These are phyloP conservation scores for Serinus canaria DNA, from an alignment of 2,113 vertebrate genomes.

Conservation along the genomic window DNA sequence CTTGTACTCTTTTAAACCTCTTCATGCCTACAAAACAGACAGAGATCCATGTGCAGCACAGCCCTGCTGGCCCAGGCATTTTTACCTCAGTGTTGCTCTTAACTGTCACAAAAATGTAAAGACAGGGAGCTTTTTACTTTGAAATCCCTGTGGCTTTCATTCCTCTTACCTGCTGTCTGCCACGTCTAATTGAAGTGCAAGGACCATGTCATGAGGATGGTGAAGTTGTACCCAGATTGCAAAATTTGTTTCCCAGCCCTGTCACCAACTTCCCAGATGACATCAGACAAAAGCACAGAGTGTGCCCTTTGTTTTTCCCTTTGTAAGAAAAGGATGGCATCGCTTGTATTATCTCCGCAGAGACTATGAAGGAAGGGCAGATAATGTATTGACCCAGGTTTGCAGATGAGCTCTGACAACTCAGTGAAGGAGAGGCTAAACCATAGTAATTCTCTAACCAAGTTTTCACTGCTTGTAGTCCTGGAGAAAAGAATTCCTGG, in stretches of 20 bases:
- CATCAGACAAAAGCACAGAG: background rate
- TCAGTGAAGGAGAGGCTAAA: background rate
- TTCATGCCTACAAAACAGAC: background rate
- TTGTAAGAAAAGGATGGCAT: background rate
- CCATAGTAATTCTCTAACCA: background rate
- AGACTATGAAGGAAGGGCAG: background rate
- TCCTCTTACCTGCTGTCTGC: background rate
- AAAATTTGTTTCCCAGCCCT: background rate
- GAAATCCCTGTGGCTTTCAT: background rate
- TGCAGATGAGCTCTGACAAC: background rate
- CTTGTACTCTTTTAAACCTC: background rate
- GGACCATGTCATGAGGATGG: background rate
- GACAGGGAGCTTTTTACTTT: background rate
- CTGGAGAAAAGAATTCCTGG: background rate
- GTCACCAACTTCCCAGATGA: background rate
- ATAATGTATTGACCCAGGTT: background rate
- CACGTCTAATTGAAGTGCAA: constrained; percentile 11
- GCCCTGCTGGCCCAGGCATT: background rate
- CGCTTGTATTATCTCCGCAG: background rate
- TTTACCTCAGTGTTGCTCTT: background rate
- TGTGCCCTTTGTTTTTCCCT: background rate
- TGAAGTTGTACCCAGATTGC: background rate
- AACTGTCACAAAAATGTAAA: background rate
- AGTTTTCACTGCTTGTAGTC: background rate
- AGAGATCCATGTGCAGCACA: background rate